phyloP scores from a whole-genome alignment of 2,888 invertebrate species.

The Athalia rosae region DNA sequence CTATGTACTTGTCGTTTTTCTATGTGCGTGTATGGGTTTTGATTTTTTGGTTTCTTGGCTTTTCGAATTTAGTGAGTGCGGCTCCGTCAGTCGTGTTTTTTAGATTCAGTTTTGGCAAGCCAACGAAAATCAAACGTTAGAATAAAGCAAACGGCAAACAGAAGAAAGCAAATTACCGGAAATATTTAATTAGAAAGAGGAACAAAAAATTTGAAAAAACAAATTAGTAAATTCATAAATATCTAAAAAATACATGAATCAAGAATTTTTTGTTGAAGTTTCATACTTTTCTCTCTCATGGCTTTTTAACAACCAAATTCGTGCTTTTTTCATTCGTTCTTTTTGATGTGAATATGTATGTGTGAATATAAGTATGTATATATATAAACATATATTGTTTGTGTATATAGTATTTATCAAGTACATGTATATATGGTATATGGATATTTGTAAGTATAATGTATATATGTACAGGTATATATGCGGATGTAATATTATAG shows the following conservation, averaged over 20 bases:
- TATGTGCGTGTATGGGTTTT: background rate
- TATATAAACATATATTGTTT: background rate
- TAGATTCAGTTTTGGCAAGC: no score
- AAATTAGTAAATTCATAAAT: background rate
- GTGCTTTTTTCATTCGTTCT: background rate
- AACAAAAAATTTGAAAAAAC: background rate
- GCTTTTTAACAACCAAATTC: background rate
- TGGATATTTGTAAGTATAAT: background rate
- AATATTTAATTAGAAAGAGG: background rate
- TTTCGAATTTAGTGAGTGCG: background rate
- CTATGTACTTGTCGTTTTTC: conserved; percentile 16
- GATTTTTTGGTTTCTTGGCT: background rate
- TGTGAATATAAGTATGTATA: conserved; percentile 4
- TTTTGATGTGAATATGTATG: background rate
- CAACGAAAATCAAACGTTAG: no score
- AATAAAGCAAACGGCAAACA: no score
- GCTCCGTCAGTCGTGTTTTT: no score
- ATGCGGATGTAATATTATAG: background rate
- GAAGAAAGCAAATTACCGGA: no score
- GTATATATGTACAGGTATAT: conserved; percentile 2
- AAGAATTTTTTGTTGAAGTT: background rate
- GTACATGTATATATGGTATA: background rate
- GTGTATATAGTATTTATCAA: background rate
- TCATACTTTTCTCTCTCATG: background rate
- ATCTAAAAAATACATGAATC: background rate